Evolutionary conservation across 2,113 vertebrate species (phyloP).

Genomic region (Larimichthys crocea): DNA sequence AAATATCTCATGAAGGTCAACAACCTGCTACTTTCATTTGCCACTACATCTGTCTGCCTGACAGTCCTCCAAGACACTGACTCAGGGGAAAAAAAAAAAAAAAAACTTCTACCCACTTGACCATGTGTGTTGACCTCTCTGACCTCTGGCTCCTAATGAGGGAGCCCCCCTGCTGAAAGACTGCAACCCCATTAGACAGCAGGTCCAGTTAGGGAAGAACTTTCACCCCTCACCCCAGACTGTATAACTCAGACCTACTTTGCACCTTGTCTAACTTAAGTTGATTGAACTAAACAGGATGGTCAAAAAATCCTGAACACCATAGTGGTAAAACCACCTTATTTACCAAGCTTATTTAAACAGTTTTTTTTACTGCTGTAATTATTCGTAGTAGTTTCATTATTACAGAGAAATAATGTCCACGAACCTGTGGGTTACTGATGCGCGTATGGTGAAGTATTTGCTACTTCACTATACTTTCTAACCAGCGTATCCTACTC

Average conservation of each 20-base stretch:
- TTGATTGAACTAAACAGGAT: conserved; percentile 11
- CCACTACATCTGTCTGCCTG: neutral
- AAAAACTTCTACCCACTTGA: conserved; percentile 59
- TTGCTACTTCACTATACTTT: conserved; percentile 32
- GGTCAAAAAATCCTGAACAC: neutral
- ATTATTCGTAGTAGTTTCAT: neutral
- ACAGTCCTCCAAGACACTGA: conserved; percentile 13
- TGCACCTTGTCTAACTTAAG: conserved; percentile 25
- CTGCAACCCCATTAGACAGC: conserved; percentile 27
- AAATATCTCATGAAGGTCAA: neutral
- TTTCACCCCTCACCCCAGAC: conserved; percentile 23
- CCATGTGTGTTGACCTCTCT: conserved; percentile 68
- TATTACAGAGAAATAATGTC: neutral
- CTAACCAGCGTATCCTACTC: conserved; percentile 23
- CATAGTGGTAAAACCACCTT: neutral
- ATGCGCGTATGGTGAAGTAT: conserved; percentile 10
- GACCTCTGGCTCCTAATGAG: conserved; percentile 56
- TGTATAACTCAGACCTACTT: conserved; percentile 4
- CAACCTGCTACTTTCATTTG: neutral
- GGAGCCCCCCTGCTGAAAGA: conserved; percentile 30
- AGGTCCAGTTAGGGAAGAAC: conserved; percentile 13
- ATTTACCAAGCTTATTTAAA: too few species aligned
- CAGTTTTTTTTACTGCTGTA: neutral
- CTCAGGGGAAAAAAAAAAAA: neutral
- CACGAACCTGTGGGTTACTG: conserved; percentile 51